These are phyloP conservation scores for Narcine bancroftii DNA, from an alignment of 2,113 vertebrate species.

Conservation along the genomic window DNA sequence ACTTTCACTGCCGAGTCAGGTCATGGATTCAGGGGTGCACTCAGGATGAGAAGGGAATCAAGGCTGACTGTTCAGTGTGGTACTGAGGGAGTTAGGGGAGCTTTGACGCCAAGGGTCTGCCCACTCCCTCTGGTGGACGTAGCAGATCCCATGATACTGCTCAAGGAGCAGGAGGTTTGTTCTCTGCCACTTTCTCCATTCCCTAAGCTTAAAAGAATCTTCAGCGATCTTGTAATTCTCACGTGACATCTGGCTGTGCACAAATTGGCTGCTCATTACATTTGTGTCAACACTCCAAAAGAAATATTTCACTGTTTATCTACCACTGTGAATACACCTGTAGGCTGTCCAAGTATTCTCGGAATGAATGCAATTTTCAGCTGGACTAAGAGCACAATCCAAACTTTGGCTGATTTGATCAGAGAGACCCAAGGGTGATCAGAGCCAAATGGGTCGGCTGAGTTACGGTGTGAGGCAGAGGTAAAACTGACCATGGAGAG, in stretches of 20 bases:
- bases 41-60: background rate
- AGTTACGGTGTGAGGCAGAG: too few relatives aligned
- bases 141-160: background rate
- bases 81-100: background rate
- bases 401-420: background rate
- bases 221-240: background rate
- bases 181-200: background rate
- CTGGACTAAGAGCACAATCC: background rate
- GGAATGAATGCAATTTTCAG: too few relatives aligned
- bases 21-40: background rate
- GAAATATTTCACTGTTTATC: background rate
- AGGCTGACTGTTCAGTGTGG: background rate
- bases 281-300: background rate
- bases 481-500: too few relatives aligned
- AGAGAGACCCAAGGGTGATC: background rate
- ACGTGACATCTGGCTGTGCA: background rate
- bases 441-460: too few relatives aligned
- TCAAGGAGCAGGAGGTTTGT: background rate
- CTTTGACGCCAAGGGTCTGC: background rate
- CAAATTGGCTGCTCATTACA: background rate
- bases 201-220: background rate
- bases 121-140: background rate
- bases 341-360: constrained; percentile 29
- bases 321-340: constrained; percentile 27
- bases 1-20: background rate